Base-by-base conservation (phyloP, 1,140 invertebrate genomes). In the Streblospio benedicti region DNA sequence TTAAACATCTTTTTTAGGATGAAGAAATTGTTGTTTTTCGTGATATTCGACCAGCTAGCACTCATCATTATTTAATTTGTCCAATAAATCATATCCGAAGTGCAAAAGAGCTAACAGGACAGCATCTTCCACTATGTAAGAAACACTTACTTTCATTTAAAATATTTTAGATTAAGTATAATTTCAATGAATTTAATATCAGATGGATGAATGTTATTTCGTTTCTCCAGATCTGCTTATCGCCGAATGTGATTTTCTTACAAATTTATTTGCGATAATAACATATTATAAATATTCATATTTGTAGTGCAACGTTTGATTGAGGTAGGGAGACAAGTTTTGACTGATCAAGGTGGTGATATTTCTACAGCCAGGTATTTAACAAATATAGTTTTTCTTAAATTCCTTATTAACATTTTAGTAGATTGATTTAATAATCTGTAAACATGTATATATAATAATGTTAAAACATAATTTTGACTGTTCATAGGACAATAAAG, bases 41-140 rank as follows among this genome's bases (percentile, higher is more conserved):
- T 49, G 89, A 92, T 69, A 91, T 91, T 33, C 84, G 84, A 71
- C 90, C 90, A n/a, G 88, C 85, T 0, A 83, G 88, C 1, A 82
- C 82, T 27, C 83, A 86, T 76, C 90, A 93, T 75, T 85, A 85
- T 69, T 80, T 92, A 49, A 83, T 87, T 44, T 79, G 91, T 30
- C 84, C 90, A 1, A 88, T 85, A 72, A 75, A 79, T 20, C 90
- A 93, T 74, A 85, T 90, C 57, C 75, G 77, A 43, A 86, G 87
- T 80, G 83, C 83, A 0, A 89, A 88, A 70, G 65, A 68, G 28
- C 79, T 92, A 30, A 81, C 74, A 27, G 64, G 78, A 23, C 73
- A 81, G 25, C 81, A 91, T 71, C 83, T 83, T 60, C 72, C 78
- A 23, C 71, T 90, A 66, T 80, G 87, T 88, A 81, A 81, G 81